phyloP scores from a whole-genome alignment of 2,797 vertebrate genomes.

The Etheostoma perlongum region DNA sequence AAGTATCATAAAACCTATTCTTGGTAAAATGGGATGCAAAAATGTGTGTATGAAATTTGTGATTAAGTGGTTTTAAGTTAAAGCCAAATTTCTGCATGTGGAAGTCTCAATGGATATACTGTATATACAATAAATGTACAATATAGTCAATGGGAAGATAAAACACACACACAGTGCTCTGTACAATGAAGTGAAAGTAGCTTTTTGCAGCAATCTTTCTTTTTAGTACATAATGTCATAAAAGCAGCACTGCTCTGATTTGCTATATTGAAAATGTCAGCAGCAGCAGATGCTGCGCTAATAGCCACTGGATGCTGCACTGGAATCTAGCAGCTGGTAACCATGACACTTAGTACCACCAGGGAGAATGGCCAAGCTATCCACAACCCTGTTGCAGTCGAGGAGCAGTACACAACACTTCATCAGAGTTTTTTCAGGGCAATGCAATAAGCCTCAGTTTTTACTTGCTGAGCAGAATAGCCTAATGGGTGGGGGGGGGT shows the following conservation, averaged over 20 bases:
- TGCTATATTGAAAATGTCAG: slow-evolving; percentile 76
- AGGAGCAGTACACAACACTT: slow-evolving; percentile 52
- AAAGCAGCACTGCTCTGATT: slow-evolving; percentile 72
- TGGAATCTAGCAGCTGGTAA: slow-evolving; percentile 82
- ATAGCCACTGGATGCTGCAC: slow-evolving; percentile 79
- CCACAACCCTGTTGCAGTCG: slow-evolving; percentile 65
- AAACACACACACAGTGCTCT: slow-evolving; percentile 7
- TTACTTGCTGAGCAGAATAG: slow-evolving; percentile 8
- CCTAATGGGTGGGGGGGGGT: background rate
- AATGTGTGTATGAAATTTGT: background rate
- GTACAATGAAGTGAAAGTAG: slow-evolving; percentile 26
- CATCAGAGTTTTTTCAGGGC: slow-evolving; percentile 44
- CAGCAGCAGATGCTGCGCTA: slow-evolving; percentile 83
- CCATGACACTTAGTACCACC: slow-evolving; percentile 75
- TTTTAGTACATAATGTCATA: slow-evolving; percentile 46
- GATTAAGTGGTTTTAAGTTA: background rate
- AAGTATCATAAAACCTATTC: background rate
- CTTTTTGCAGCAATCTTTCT: slow-evolving; percentile 39
- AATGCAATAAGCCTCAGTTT: slow-evolving; percentile 13
- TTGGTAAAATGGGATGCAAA: background rate
- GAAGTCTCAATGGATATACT: too few species aligned
- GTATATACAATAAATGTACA: background rate
- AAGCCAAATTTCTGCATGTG: background rate
- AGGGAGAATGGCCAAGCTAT: slow-evolving; percentile 64
- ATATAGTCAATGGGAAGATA: background rate